Evolutionary conservation across 1,140 invertebrate species (phyloP).

Genomic region (Phthorimaea operculella): DNA sequence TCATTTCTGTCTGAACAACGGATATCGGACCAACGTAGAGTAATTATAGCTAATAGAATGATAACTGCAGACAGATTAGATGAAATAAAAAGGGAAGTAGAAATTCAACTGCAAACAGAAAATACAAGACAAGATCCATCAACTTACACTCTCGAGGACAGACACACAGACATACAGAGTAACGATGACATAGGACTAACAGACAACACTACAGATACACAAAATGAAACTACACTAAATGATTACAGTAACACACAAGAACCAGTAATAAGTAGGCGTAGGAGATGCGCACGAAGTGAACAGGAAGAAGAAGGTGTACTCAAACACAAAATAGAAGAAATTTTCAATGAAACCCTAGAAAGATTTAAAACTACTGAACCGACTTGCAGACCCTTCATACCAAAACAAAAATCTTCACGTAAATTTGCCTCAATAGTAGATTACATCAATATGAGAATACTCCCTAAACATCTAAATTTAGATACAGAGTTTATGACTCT

Average conservation of each 20-base stretch:
- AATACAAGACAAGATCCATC: too few relatives aligned
- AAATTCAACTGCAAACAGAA: background rate
- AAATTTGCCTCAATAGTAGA: conserved; percentile 2
- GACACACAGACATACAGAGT: too few relatives aligned
- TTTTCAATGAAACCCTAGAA: background rate
- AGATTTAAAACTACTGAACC: conserved; percentile 2
- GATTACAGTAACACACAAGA: background rate
- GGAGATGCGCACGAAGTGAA: background rate
- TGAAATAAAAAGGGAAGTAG: too few relatives aligned
- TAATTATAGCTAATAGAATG: too few relatives aligned
- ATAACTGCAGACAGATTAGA: too few relatives aligned
- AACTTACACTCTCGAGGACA: too few relatives aligned
- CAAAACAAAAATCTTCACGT: conserved; percentile 7
- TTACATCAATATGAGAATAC: conserved; percentile 7
- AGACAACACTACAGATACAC: too few relatives aligned
- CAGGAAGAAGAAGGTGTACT: background rate
- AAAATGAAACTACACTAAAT: background rate
- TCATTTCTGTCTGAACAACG: too few relatives aligned
- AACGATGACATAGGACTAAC: too few relatives aligned
- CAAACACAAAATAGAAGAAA: background rate
- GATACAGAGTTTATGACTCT: background rate
- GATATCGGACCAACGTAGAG: too few relatives aligned
- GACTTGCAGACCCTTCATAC: conserved; percentile 6
- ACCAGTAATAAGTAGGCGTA: background rate
- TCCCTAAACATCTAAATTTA: background rate